These are phyloP conservation scores for Cheiracanthium punctorium DNA, from an alignment of 2,888 invertebrate species.

Conservation along the genomic window DNA sequence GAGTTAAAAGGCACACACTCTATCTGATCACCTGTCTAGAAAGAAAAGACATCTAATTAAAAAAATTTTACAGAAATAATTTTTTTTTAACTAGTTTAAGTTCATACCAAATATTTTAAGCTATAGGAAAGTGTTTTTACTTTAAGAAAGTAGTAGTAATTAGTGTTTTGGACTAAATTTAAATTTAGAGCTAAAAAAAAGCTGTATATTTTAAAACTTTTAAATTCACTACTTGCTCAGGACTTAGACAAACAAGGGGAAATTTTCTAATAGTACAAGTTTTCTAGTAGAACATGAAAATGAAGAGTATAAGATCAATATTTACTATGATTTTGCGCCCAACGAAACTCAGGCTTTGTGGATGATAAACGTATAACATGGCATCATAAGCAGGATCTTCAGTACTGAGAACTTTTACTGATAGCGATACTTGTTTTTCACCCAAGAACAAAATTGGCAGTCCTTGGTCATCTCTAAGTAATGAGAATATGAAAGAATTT, in stretches of 20 bases:
- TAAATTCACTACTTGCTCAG: neutral
- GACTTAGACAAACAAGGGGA: no score
- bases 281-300: neutral
- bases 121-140: no score
- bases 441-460: slow-evolving; percentile 80
- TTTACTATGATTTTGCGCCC: slow-evolving; percentile 76
- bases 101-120: no score
- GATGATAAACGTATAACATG: slow-evolving; percentile 86
- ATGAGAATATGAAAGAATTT: no score
- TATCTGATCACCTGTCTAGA: slow-evolving; percentile 61
- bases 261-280: neutral
- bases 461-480: slow-evolving; percentile 71
- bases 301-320: neutral
- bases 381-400: slow-evolving; percentile 94
- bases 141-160: no score
- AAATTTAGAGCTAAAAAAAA: no score
- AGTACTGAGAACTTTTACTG: slow-evolving; percentile 85
- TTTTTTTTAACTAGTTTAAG: no score
- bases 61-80: no score
- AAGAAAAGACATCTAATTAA: slow-evolving; percentile 6
- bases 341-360: slow-evolving; percentile 86
- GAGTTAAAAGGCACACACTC: slow-evolving; percentile 65
- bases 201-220: no score
- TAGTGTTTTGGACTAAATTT: no score
- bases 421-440: slow-evolving; percentile 85